Percentiles rank a stretch among this genome's conserved stretches.
phyloP scores from a whole-genome alignment of 2,797 vertebrate species.

The Valencia hispanica region DNA sequence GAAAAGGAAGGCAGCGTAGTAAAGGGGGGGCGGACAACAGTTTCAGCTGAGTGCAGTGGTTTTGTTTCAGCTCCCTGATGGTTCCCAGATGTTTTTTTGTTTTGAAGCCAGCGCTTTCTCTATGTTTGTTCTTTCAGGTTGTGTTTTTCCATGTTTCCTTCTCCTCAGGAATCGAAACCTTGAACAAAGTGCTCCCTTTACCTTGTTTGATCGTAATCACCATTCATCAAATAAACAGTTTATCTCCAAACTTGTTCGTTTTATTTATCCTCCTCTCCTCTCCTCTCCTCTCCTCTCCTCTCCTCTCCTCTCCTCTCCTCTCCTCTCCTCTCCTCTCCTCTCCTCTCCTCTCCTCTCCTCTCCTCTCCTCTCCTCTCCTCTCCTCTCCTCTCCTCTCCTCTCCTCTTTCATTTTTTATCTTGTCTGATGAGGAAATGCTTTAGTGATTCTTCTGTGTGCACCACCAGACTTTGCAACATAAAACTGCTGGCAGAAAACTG shows the following conservation, averaged over 20 bases:
- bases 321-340: constrained; percentile 4
- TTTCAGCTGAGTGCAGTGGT: constrained; percentile 77
- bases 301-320: constrained; percentile 34
- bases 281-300: constrained; percentile 13
- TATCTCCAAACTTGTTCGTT: constrained; percentile 55
- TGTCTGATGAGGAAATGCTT: no score
- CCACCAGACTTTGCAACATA: no score
- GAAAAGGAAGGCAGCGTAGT: constrained; percentile 40
- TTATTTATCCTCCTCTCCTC: constrained; percentile 47
- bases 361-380: no score
- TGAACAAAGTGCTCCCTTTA: constrained; percentile 56
- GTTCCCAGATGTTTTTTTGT: constrained; percentile 76
- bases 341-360: background rate
- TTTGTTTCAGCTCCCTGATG: constrained; percentile 72
- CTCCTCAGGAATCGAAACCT: constrained; percentile 41
- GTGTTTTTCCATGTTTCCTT: constrained; percentile 45
- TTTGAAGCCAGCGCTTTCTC: constrained; percentile 48
- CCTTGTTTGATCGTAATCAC: constrained; percentile 66
- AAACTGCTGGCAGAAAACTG: no score
- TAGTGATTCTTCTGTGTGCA: no score
- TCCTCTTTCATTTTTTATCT: no score
- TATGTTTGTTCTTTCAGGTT: constrained; percentile 35
- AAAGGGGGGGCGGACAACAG: constrained; percentile 39
- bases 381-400: no score
- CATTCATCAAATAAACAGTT: constrained; percentile 67